Base-by-base conservation (phyloP, 2,888 invertebrate genomes). In the Drosophila atroscutellata region DNA sequence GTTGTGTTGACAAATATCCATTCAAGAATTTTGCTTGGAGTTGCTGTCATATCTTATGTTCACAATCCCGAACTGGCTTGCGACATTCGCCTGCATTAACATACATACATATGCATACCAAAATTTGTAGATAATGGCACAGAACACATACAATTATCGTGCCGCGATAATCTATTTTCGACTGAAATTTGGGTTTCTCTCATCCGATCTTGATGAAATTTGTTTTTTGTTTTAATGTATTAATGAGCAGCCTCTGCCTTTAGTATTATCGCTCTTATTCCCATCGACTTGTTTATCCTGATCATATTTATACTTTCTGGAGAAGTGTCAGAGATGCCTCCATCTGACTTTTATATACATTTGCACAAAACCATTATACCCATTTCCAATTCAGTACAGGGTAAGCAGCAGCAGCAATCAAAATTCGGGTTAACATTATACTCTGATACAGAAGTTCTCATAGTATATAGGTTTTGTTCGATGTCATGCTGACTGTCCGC, bases 391-490 rank as follows among this genome's bases (percentile, higher is more conserved):
- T 13, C 6, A 13, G 20, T 45, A 13, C 1, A 13, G 20, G 20
- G 42, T 6, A 13, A 13, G 42, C 39, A 9, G 9, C 39, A 32
- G n/a, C 39, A 39, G n/a, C 13, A 20, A 20, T 13, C 1, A 42
- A 6, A 42, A 42, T 3, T 20, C 3, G 6, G 3, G 0, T 13
- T 13, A 3, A 3, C 13, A 13, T 20, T 7, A 20, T 1, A 39
- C 39, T 20, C 7, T 24, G 13, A 24, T 15, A 24, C 13, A 13
- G 13, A 45, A 24, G 3, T 0, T 45, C 3, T 13, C 13, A 20
- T 20, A 13, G 20, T 13, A 7, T 20, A 13, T 45, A 20, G 7
- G 13, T 2, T 1, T 34, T n/a, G 1, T n/a, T 0, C 9, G 2
- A 9, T n/a, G n/a, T 5, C 13, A 9, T 37, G n/a, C 37, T 34